Percentiles rank a stretch among this genome's conserved stretches.
These are phyloP conservation scores for Corydoras sp. DNA, from an alignment of 2,113 vertebrate species.

Conservation along the genomic window DNA sequence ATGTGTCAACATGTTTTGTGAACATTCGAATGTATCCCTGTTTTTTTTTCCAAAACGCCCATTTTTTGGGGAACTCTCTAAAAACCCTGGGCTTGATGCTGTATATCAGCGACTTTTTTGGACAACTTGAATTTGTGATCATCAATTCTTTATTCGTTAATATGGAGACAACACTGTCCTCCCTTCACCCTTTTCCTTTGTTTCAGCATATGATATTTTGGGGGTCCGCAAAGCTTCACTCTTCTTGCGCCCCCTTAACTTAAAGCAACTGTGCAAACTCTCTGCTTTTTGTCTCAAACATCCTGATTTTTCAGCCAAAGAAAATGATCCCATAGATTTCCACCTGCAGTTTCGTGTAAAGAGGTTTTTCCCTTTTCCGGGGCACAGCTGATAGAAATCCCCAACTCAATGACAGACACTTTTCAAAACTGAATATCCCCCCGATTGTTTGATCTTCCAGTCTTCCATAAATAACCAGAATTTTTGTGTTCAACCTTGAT, in stretches of 20 bases:
- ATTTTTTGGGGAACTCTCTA: constrained; percentile 10
- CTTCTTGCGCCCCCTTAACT: constrained; percentile 7
- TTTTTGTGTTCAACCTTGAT: constrained; percentile 35
- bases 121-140: background rate
- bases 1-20: background rate
- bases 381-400: constrained; percentile 32
- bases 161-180: background rate
- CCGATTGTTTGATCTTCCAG: constrained; percentile 19
- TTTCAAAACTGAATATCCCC: constrained; percentile 13
- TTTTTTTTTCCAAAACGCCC: constrained; percentile 5
- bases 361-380: constrained; percentile 17
- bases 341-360: constrained; percentile 6
- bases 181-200: constrained; percentile 27
- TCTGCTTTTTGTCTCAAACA: constrained; percentile 20
- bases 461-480: constrained; percentile 31
- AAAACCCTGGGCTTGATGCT: constrained; percentile 3
- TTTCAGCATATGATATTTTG: constrained; percentile 7
- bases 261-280: background rate
- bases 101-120: background rate
- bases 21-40: background rate
- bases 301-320: constrained; percentile 15
- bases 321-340: constrained; percentile 28
- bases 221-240: background rate
- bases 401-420: constrained; percentile 19
- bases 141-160: constrained; percentile 4